These are phyloP conservation scores for Tribolium castaneum DNA, from an alignment of 1,140 invertebrate species.

Conservation along the genomic window DNA sequence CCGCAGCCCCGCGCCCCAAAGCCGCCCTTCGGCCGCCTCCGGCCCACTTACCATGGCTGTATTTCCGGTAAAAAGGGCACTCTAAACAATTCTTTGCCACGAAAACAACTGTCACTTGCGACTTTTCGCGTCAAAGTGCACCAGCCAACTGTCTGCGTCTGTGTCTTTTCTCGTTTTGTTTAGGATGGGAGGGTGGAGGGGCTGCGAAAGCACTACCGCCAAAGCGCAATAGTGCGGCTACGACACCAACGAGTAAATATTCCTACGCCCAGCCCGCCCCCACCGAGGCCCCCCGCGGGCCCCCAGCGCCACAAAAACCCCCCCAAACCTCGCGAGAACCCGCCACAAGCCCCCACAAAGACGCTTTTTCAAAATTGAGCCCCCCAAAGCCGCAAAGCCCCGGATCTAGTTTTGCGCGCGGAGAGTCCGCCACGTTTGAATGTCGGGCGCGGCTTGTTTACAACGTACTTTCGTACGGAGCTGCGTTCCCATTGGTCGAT, in stretches of 20 bases:
- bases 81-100: constrained; percentile 54
- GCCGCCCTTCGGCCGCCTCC: not conserved
- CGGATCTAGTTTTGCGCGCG: constrained; percentile 68
- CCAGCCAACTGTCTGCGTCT: constrained; percentile 66
- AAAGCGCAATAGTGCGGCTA: constrained; percentile 61
- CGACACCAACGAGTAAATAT: constrained; percentile 62
- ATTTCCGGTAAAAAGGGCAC: constrained; percentile 56
- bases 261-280: constrained; percentile 53
- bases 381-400: too few species aligned
- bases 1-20: not conserved
- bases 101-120: constrained; percentile 62
- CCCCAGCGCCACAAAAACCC: not conserved
- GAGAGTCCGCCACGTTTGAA: constrained; percentile 67
- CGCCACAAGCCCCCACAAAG: not conserved
- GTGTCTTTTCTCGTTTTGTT: constrained; percentile 59
- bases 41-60: constrained; percentile 69
- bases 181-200: constrained; percentile 48
- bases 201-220: constrained; percentile 55
- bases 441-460: constrained; percentile 74
- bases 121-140: constrained; percentile 68
- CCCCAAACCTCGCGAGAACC: not conserved
- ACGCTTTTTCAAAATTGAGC: not conserved
- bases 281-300: not conserved
- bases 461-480: constrained; percentile 65
- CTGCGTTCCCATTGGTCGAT: constrained; percentile 74